A percentile compares a stretch with the other conserved stretches of the same genome.
phyloP scores from a whole-genome alignment of 2,888 invertebrate genomes.

The Zaprionus bogoriensis region DNA sequence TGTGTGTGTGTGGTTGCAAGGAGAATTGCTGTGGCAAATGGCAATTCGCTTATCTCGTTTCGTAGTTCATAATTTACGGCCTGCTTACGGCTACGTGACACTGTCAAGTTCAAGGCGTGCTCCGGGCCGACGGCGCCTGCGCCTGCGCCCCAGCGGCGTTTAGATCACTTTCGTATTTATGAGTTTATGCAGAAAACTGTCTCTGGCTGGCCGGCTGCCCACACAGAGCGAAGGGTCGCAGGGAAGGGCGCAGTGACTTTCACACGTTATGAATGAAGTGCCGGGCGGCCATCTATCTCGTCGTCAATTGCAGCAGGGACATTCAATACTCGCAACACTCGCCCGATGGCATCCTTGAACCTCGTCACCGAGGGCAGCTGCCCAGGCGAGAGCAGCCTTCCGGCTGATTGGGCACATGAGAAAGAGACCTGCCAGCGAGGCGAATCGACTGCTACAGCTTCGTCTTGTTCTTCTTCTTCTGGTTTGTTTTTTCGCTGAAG shows the following conservation, averaged over 20 bases:
- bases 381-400: slow-evolving; percentile 57
- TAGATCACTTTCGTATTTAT: slow-evolving; percentile 78
- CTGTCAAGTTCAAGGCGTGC: slow-evolving; percentile 79
- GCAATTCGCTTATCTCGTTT: slow-evolving; percentile 54
- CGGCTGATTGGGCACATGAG: slow-evolving; percentile 73
- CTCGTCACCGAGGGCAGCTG: slow-evolving; percentile 45
- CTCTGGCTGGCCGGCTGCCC: no score
- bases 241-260: slow-evolving; percentile 23
- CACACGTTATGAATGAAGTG: slow-evolving; percentile 62
- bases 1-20: slow-evolving; percentile 36
- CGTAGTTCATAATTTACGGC: slow-evolving; percentile 77
- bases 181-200: slow-evolving; percentile 80
- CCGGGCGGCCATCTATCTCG: no score
- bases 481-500: slow-evolving; percentile 2
- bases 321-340: slow-evolving; percentile 60
- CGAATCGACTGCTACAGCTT: no score
- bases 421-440: slow-evolving; percentile 35
- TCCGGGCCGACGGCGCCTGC: slow-evolving; percentile 46
- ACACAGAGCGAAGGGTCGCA: not conserved
- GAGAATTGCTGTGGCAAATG: slow-evolving; percentile 67
- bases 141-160: slow-evolving; percentile 63
- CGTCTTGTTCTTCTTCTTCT: no score
- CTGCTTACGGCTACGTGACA: slow-evolving; percentile 81
- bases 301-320: slow-evolving; percentile 54
- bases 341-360: slow-evolving; percentile 79